These are phyloP conservation scores for Xenus cinereus DNA, from an alignment of 2,113 vertebrate genomes.

Conservation along the genomic window DNA sequence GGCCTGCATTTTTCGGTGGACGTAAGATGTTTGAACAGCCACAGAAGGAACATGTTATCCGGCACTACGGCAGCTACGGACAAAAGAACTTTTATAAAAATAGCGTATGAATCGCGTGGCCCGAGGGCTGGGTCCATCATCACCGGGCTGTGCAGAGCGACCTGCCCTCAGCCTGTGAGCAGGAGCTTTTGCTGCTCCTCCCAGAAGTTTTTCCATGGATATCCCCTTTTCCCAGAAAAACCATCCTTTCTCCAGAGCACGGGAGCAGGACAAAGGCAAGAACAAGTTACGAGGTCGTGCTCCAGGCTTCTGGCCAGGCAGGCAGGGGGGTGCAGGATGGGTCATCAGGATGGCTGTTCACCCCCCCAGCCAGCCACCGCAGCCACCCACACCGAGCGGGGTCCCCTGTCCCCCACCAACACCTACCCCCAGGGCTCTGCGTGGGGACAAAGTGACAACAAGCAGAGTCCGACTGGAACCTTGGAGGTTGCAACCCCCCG, in stretches of 20 bases:
- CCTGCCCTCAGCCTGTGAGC: background rate
- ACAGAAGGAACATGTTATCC: background rate
- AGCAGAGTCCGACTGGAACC: background rate
- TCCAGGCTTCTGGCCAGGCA: background rate
- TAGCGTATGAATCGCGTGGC: rapidly evolving
- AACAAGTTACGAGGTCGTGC: no score
- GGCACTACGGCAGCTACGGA: background rate
- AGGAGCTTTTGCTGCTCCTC: background rate
- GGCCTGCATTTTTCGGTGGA: background rate
- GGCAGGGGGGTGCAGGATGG: background rate
- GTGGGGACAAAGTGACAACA: background rate
- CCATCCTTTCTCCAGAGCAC: background rate
- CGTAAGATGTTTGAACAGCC: background rate
- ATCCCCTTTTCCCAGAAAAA: background rate
- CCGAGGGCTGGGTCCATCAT: background rate
- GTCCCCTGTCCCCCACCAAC: no score
- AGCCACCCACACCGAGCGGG: background rate
- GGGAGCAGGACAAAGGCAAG: background rate
- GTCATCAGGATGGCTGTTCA: background rate
- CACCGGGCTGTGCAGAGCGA: background rate
- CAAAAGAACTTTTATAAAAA: background rate
- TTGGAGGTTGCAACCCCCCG: no score
- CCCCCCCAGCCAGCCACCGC: background rate
- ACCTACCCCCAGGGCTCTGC: background rate
- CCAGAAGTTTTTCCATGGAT: background rate